A percentile compares a stretch with the other conserved stretches of the same genome.
phyloP scores from a whole-genome alignment of 2,797 vertebrate genomes.

The Moxostoma hubbsi region DNA sequence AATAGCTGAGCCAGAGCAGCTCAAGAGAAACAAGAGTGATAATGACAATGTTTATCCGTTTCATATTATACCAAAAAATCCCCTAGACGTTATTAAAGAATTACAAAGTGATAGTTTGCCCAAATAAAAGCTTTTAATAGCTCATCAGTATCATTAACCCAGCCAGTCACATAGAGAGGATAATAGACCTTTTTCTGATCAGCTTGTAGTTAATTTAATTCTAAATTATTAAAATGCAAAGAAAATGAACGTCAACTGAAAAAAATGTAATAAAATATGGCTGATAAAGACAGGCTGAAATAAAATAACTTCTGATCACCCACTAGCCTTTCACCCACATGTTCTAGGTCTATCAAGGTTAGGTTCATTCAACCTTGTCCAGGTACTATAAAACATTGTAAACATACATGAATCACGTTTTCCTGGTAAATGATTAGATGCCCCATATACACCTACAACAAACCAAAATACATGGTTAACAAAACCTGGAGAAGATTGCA shows the following conservation, averaged over 20 bases:
- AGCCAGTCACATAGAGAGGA: neutral
- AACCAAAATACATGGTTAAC: constrained; percentile 29
- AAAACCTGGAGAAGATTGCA: constrained; percentile 29
- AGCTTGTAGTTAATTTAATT: neutral
- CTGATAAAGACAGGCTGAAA: neutral
- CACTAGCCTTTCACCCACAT: neutral
- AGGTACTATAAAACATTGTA: constrained; percentile 25
- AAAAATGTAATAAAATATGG: neutral
- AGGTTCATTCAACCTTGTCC: constrained; percentile 24
- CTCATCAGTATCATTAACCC: neutral
- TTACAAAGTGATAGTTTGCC: constrained; percentile 12
- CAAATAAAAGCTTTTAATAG: constrained; percentile 13
- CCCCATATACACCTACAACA: constrained; percentile 24
- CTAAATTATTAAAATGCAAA: neutral
- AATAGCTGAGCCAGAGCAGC: neutral
- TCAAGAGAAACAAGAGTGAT: neutral
- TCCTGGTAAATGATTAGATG: constrained; percentile 56
- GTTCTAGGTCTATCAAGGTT: neutral
- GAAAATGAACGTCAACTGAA: neutral
- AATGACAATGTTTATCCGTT: neutral
- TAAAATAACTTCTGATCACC: neutral
- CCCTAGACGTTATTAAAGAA: neutral
- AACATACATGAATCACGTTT: constrained; percentile 34
- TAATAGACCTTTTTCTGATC: neutral
- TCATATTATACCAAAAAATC: neutral